Base-by-base conservation (phyloP, 1,140 invertebrate species). In the Myzus persicae region DNA sequence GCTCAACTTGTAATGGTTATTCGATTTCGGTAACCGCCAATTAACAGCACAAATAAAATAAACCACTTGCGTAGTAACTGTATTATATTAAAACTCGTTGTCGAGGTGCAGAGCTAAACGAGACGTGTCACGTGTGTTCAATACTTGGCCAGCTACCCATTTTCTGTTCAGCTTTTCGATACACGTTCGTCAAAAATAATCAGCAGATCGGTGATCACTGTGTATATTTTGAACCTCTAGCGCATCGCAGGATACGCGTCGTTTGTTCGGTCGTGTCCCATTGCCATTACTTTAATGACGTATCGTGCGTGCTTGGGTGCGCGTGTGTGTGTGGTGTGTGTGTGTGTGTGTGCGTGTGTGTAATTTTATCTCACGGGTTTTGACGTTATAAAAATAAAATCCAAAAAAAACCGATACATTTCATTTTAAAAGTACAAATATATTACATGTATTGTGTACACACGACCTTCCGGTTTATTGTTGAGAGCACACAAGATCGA, bases 341-440 rank as follows among this genome's bases (percentile, higher is more conserved):
- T n/a, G 9, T n/a, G 24, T 14, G 59, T 14, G 11, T 67, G 59
- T 14, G 26, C n/a, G n/a, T 76, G n/a, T 6, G 59, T 20, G 76
- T 38, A 38, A 82, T 38, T 82, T 84, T 84, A 84, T 42, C 38
- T 40, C 38, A 31, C 9, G 24, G 82, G 8, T 42, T 40, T 84
- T 84, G 82, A 84, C 24, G 38, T 26, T 2, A 5, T 18, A 42
- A 38, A 82, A 54, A 24, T 7, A 51, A 54, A 54, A 26, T 26
- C 24, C 8, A 8, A 54, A 84, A 84, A 84, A 42, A 84, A 40
- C 36, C 82, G 40, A 84, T 84, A 84, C 24, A 24, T 84, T 84
- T 40, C 82, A 42, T 84, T 84, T 84, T 42, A 42, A 40, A 84
- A 84, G 82, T 40, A 84, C 82, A 84, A 84, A 87, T 87, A 85